phyloP scores from a whole-genome alignment of 1,140 invertebrate genomes.

The Drosophila nigromelanica region DNA sequence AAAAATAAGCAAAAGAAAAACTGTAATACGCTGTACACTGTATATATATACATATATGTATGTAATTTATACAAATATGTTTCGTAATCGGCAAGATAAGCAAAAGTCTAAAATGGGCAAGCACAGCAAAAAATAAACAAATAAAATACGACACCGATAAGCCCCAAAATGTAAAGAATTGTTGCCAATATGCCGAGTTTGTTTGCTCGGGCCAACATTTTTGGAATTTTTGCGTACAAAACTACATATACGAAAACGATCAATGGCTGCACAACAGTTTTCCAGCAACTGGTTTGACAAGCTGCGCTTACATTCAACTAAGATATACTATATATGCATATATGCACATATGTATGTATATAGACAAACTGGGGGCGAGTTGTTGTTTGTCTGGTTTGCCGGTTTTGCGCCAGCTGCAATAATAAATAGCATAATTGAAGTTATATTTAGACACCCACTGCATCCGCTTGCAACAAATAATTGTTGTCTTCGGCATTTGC shows the following conservation, averaged over 20 bases:
- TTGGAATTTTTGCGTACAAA: slow-evolving; percentile 50
- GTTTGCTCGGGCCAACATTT: slow-evolving; percentile 34
- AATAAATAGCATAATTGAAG: slow-evolving; percentile 73
- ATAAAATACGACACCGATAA: slow-evolving; percentile 40
- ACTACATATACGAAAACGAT: slow-evolving; percentile 42
- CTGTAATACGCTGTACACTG: not conserved
- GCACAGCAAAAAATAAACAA: slow-evolving; percentile 17
- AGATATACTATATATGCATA: not conserved
- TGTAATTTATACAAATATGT: slow-evolving; percentile 11
- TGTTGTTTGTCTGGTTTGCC: slow-evolving; percentile 74
- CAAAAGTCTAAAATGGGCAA: slow-evolving; percentile 17
- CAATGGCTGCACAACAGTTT: slow-evolving; percentile 41
- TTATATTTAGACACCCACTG: slow-evolving; percentile 76
- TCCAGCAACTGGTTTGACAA: slow-evolving; percentile 38
- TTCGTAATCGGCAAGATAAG: slow-evolving; percentile 62
- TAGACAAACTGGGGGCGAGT: slow-evolving; percentile 15
- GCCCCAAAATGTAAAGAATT: slow-evolving; percentile 22
- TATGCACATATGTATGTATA: slow-evolving; percentile 9
- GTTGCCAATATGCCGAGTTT: not conserved
- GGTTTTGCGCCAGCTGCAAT: slow-evolving; percentile 71
- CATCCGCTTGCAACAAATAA: slow-evolving; percentile 42
- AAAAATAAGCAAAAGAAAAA: slow-evolving; percentile 10
- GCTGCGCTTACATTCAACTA: not conserved
- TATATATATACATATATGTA: not conserved
- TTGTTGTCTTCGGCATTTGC: slow-evolving; percentile 11